Conservation (phyloP, 2,797 vertebrate species). For the Calcarius lapponicus region DNA sequence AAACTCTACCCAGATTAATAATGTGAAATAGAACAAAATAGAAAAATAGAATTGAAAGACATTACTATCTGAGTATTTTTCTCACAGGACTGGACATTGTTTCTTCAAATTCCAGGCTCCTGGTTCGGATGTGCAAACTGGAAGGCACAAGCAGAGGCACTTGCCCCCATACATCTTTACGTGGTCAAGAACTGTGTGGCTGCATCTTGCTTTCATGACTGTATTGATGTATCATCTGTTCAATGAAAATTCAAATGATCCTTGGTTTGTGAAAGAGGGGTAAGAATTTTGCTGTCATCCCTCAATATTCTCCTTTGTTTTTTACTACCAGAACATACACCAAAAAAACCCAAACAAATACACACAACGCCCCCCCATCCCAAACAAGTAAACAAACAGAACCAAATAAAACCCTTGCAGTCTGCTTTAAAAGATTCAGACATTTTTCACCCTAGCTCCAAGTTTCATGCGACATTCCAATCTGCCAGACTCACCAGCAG, state of each 20-base stretch:
- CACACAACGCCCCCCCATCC: fast-evolving
- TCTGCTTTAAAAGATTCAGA: background rate
- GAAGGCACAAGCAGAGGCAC: background rate
- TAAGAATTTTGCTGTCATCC: background rate
- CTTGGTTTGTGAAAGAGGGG: background rate
- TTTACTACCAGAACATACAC: background rate
- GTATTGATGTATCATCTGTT: background rate
- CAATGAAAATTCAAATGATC: background rate
- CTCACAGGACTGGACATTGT: background rate
- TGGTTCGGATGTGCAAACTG: fast-evolving
- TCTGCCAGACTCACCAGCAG: background rate
- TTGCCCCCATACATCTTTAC: background rate
- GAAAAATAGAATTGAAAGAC: background rate
- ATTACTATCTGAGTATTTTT: background rate
- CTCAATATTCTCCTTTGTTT: background rate
- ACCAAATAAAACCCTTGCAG: background rate
- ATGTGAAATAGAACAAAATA: background rate
- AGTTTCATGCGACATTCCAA: background rate
- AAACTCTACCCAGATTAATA: background rate
- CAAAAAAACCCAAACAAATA: background rate
- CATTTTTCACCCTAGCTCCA: background rate
- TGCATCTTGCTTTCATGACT: background rate
- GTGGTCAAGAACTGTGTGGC: background rate
- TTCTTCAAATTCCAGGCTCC: background rate
- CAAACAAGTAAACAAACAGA: background rate